Conservation (phyloP, 2,113 vertebrate species). For the Sminthopsis crassicaudata region DNA sequence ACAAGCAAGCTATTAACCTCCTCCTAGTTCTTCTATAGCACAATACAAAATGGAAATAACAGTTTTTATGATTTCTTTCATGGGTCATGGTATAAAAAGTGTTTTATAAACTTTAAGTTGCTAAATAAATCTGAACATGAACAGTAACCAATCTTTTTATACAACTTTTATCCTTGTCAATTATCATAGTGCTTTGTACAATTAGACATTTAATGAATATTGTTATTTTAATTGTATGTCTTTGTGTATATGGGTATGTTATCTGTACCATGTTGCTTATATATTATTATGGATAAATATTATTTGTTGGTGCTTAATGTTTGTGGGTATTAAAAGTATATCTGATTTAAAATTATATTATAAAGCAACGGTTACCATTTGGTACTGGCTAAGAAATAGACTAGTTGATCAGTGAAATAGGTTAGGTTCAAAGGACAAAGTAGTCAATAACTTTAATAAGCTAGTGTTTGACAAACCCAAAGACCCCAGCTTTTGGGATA, state of each 20-base stretch:
- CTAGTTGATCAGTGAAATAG: no score
- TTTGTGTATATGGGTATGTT: not conserved
- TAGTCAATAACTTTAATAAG: no score
- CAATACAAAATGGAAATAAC: not conserved
- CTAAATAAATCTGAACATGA: not conserved
- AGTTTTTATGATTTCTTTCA: not conserved
- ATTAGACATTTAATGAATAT: not conserved
- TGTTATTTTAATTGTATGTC: not conserved
- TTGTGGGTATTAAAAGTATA: not conserved
- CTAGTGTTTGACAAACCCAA: no score
- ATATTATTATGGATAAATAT: not conserved
- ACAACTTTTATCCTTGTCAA: not conserved
- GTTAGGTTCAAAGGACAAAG: no score
- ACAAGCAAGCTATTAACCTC: not conserved
- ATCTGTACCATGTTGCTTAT: not conserved
- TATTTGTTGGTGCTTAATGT: not conserved
- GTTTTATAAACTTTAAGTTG: not conserved
- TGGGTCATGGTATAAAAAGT: not conserved
- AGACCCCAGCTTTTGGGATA: no score
- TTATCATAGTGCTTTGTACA: not conserved
- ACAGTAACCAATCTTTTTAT: not conserved
- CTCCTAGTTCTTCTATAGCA: not conserved
- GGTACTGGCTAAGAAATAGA: no score
- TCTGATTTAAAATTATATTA: no score
- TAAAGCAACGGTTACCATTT: no score